Base-by-base conservation (phyloP, 2,797 vertebrate genomes). In the Coluber constrictor region DNA sequence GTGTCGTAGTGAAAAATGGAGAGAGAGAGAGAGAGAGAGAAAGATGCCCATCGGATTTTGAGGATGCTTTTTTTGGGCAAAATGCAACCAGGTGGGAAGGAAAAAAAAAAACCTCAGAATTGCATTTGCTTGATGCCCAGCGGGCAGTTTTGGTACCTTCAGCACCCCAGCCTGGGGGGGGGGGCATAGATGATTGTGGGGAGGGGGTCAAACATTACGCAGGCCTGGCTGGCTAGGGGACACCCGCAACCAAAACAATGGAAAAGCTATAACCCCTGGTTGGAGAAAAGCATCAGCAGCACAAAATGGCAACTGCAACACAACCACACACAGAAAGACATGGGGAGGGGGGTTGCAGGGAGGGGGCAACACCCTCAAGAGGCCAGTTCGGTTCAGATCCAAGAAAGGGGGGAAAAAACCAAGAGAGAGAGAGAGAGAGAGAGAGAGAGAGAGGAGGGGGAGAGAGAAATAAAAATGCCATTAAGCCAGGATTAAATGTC, bases 161-260 rank as follows among this genome's bases (percentile, higher is more conserved):
- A 9, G 60, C 8, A 27, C 23, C 57, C 16, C 25, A 51, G 47
- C 43, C 47, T 54, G 29, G 51, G 51, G 29, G 55, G 47, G 47
- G 47, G 47, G 6, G 47, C 86, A 87, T 7, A n/a, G n/a, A 16
- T 32, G n/a, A 32, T 32, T 13, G 47, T 74, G n/a, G 16, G 32
- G 32, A 37, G 32, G 18, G n/a, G 32, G n/a, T 16, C 63, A 79
- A 79, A 32, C 32, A 60, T 57, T 10, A 1, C 4, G 25, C 25
- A 23, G 60, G 56, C 56, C 93, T 13, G 32, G 91, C 4, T 5
- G 20, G 25, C 11, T 4, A 27, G 20, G 4, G 18, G 83, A 57
- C 83, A 79, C 29, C 60, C 83, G 57, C n/a, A 13, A 86, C 59
- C 92, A 92, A 91, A 94, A 94, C 93, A 94, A 94, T 91, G 92